phyloP scores from a whole-genome alignment of 2,113 vertebrate genomes.

The Bos indicus region DNA sequence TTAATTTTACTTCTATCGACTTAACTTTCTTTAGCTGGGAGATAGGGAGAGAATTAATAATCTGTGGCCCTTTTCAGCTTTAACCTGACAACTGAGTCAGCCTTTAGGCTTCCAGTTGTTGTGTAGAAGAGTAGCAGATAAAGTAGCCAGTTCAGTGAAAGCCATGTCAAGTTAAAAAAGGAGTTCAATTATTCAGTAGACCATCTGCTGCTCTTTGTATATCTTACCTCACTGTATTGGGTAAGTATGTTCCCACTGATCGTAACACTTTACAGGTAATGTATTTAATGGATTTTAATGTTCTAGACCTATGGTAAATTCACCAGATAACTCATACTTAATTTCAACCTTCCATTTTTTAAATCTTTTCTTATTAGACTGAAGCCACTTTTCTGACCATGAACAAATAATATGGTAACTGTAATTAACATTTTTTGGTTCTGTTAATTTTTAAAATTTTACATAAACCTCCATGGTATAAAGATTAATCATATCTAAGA shows the following conservation, averaged over 20 bases:
- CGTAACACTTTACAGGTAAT: background rate
- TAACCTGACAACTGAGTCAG: background rate
- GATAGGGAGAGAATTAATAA: background rate
- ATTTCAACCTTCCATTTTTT: background rate
- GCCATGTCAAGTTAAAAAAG: background rate
- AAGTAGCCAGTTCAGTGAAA: background rate
- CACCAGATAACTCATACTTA: background rate
- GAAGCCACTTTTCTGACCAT: background rate
- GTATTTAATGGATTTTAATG: background rate
- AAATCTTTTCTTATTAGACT: background rate
- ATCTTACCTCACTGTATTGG: background rate
- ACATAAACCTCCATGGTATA: background rate
- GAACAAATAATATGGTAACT: slow-evolving; percentile 2
- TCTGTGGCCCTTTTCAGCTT: background rate
- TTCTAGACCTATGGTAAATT: background rate
- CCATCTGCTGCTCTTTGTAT: background rate
- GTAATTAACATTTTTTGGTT: background rate
- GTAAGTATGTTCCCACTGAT: background rate
- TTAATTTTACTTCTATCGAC: background rate
- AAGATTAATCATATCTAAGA: background rate
- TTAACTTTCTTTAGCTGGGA: background rate
- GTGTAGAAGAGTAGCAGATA: background rate
- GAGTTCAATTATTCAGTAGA: background rate
- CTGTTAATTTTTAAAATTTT: background rate
- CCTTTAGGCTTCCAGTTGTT: background rate